Evolutionary conservation across 2,113 vertebrate genomes (phyloP).

Genomic region (Leucopsar rothschildi): DNA sequence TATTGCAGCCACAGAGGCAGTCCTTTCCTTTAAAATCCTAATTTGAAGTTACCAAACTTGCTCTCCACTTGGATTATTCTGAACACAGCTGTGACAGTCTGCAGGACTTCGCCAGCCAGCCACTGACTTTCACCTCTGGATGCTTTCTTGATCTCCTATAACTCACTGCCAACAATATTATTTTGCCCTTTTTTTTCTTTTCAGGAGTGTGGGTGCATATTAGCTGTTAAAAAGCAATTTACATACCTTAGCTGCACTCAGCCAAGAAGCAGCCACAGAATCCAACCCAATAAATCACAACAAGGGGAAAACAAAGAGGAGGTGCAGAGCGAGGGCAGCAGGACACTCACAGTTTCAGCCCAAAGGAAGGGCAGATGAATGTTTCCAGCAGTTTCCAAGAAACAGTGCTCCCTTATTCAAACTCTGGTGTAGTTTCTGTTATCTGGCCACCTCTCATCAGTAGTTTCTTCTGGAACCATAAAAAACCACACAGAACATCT

Average conservation of each 20-base stretch:
- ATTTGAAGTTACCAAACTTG: not conserved
- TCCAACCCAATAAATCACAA: slow-evolving; percentile 24
- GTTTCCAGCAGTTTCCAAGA: not conserved
- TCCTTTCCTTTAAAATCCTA: not conserved
- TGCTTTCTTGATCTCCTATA: not conserved
- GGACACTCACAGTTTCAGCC: not conserved
- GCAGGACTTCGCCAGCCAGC: not conserved
- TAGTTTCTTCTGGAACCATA: not conserved
- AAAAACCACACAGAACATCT: not conserved
- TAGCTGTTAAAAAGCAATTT: slow-evolving; percentile 43
- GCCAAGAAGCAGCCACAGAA: not conserved
- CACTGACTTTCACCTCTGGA: not conserved
- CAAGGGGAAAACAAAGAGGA: not conserved
- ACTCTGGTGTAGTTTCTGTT: not conserved
- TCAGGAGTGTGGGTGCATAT: not conserved
- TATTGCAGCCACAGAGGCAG: not conserved
- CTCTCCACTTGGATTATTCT: not conserved
- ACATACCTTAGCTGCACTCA: slow-evolving; percentile 21
- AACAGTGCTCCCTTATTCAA: not conserved
- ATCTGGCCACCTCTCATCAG: not conserved
- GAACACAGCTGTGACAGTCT: not conserved
- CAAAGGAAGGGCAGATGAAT: not conserved
- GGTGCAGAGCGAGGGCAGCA: not conserved
- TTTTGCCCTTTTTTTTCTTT: not conserved
- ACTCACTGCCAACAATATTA: not conserved